phyloP scores from a whole-genome alignment of 1,140 invertebrate genomes.

The Halictus rubicundus region DNA sequence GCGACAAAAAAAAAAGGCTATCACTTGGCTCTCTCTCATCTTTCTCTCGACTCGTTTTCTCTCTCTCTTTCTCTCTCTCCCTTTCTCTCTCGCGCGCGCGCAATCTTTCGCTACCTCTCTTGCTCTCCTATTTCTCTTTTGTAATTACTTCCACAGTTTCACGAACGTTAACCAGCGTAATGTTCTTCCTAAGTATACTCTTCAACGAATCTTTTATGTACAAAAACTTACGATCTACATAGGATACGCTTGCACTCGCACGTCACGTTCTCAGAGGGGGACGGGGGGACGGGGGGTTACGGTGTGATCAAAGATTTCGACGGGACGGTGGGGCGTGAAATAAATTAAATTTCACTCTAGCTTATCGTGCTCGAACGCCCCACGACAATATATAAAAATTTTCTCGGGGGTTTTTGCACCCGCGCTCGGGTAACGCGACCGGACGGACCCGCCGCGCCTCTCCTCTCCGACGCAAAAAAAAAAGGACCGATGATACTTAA shows the following conservation, averaged over 20 bases:
- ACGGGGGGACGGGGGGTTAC: too few relatives aligned
- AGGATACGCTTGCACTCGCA: slow-evolving; percentile 72
- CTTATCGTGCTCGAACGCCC: slow-evolving; percentile 65
- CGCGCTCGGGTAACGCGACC: slow-evolving; percentile 3
- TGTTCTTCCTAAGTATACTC: slow-evolving; percentile 42
- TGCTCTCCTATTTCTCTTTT: slow-evolving; percentile 34
- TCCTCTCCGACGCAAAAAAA: too few relatives aligned
- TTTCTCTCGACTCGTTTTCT: too few relatives aligned
- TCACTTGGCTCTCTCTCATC: slow-evolving; percentile 1
- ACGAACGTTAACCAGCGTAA: slow-evolving; percentile 44
- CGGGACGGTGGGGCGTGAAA: slow-evolving; percentile 63
- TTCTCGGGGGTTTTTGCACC: background rate
- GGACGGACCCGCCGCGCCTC: background rate
- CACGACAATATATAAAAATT: background rate
- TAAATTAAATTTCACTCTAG: slow-evolving; percentile 75
- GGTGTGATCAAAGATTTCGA: too few relatives aligned
- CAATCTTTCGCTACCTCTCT: slow-evolving; percentile 28
- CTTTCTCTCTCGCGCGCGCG: background rate
- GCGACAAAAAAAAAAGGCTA: background rate
- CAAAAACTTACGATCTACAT: slow-evolving; percentile 72
- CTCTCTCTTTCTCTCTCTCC: background rate
- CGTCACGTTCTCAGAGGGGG: slow-evolving; percentile 54
- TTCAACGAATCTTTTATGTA: slow-evolving; percentile 73
- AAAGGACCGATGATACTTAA: background rate
- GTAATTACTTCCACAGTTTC: slow-evolving; percentile 18